A percentile compares a stretch with the other conserved stretches of the same genome.
These are phyloP conservation scores for Noctua janthe DNA, from an alignment of 2,888 invertebrate species.

Conservation along the genomic window DNA sequence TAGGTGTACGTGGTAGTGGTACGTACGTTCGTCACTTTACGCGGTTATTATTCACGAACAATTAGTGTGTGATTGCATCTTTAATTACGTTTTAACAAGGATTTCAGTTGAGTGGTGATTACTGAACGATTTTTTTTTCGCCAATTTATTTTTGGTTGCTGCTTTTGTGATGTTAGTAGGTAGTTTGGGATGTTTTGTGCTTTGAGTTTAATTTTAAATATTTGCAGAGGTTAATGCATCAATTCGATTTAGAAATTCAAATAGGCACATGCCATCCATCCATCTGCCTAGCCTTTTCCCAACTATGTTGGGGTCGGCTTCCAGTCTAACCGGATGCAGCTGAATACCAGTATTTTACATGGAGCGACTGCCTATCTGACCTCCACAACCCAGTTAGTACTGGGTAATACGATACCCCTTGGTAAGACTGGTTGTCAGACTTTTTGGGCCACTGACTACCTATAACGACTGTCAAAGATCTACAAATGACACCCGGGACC, in stretches of 20 bases:
- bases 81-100: slow-evolving; percentile 50
- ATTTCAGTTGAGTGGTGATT: slow-evolving; percentile 16
- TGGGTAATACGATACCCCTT: too few relatives aligned
- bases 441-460: too few relatives aligned
- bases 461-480: too few relatives aligned
- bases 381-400: too few relatives aligned
- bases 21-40: slow-evolving; percentile 27
- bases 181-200: neutral
- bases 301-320: too few relatives aligned
- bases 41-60: slow-evolving; percentile 38
- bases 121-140: neutral
- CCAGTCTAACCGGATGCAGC: too few relatives aligned
- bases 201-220: neutral
- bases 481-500: too few relatives aligned
- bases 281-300: too few relatives aligned
- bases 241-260: neutral
- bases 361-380: too few relatives aligned
- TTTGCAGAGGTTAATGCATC: neutral
- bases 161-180: neutral
- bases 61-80: slow-evolving; percentile 49
- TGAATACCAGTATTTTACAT: too few relatives aligned
- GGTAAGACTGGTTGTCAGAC: too few relatives aligned
- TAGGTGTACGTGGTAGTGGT: neutral
- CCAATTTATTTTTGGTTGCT: neutral
- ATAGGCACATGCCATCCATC: neutral